Evolutionary conservation across 2,113 vertebrate species (phyloP), one percentile per base, ranked within the genome.

Genomic region (Cnemophilus loriae): DNA sequence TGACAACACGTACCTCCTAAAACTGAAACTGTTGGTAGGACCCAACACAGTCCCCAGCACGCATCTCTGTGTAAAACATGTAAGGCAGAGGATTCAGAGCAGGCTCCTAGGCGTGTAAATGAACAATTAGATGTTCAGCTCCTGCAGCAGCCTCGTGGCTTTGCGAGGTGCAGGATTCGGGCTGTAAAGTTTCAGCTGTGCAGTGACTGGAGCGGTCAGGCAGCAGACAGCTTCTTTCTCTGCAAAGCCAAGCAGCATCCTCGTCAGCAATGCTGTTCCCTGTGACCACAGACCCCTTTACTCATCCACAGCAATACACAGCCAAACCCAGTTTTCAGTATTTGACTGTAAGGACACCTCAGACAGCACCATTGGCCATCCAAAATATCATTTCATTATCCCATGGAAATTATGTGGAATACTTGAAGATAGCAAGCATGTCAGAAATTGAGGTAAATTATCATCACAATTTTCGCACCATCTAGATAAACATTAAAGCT

Each of bases 1-100:
- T 84, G 92, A 92, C 89, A 95, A 94, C 87, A 87, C 10, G 47
- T 46, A 95, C 78, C 90, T 93, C 91, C 96, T 93, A 93, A 93
- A 96, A 92, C 90, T 87, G 92, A 83, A 83, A 84, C 80, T 77
- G 86, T 75, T 55, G 52, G 60, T 74, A 93, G 69, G 61, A 96
- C 69, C 89, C 75, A 92, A 81, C 56, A 93, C 71, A 91, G 90
- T 86, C 65, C 37, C 46, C 68, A 44, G 32, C 20, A 32, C n/a
- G 12, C 1, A 2, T 59, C 73, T 73, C 37, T 71, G 69, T 61
- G 70, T 53, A 77, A 84, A 84, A 91, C n/a, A 19, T 16, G 26
- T 17, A 88, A 64, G 37, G 37, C 18, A 95, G 39, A 4, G 49
- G 56, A 75, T 39, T 76, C 76, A 65, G 91, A 74, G 39, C 52